Percentiles rank a stretch among this genome's conserved stretches.
These are phyloP conservation scores for Phalacrocorax aristotelis DNA, from an alignment of 2,113 vertebrate genomes.

Conservation along the genomic window DNA sequence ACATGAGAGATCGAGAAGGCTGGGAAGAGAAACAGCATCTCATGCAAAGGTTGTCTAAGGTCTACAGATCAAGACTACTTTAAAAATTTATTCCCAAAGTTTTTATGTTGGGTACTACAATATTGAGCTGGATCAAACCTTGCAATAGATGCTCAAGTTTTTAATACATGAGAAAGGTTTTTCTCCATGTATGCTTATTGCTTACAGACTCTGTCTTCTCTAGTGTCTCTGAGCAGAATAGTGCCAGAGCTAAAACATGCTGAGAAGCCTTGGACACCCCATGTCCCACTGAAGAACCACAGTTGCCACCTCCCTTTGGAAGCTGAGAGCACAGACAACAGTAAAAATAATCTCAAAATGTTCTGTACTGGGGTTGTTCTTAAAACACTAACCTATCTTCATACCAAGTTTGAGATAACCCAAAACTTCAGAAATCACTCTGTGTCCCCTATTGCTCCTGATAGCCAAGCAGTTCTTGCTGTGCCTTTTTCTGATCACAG, in stretches of 20 bases:
- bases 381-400: not conserved
- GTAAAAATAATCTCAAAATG: not conserved
- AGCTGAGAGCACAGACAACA: not conserved
- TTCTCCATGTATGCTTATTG: not conserved
- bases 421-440: not conserved
- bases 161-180: not conserved
- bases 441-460: not conserved
- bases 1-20: not conserved
- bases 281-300: not conserved
- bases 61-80: constrained; percentile 16
- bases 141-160: constrained; percentile 34
- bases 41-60: constrained; percentile 20
- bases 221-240: not conserved
- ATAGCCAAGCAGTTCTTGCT: not conserved
- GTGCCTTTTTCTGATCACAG: not conserved
- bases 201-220: not conserved
- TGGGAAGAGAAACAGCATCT: not conserved
- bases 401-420: not conserved
- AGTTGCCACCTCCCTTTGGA: not conserved
- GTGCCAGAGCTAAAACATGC: not conserved
- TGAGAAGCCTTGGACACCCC: not conserved
- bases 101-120: constrained; percentile 10
- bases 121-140: not conserved
- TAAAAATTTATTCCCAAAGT: constrained; percentile 50
- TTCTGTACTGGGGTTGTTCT: not conserved